A percentile compares a stretch with the other conserved stretches of the same genome.
Conservation (phyloP, 2,888 invertebrate species). For the Morinoia aosen region DNA sequence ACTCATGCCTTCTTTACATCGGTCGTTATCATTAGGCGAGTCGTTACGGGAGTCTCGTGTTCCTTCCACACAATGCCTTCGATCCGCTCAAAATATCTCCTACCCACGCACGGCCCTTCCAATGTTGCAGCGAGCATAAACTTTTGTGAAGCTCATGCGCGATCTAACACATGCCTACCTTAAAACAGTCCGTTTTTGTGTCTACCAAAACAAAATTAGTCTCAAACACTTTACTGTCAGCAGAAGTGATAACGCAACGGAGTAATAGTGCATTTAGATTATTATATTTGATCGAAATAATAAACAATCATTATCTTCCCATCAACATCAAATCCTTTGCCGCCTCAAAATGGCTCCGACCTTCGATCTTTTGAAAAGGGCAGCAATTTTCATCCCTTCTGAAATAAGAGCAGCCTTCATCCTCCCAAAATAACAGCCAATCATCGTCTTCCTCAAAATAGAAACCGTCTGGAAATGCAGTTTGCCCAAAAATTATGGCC, state of each 20-base stretch:
- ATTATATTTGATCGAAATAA: background rate
- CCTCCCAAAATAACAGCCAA: background rate
- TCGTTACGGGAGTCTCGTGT: background rate
- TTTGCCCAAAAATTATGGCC: background rate
- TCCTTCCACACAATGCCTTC: background rate
- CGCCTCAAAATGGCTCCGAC: background rate
- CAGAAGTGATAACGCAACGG: background rate
- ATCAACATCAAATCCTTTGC: background rate
- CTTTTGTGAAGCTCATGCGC: background rate
- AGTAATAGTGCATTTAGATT: background rate
- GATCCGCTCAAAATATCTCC: constrained; percentile 1
- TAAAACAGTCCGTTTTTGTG: background rate
- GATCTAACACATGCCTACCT: background rate
- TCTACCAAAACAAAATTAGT: background rate
- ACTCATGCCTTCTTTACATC: background rate
- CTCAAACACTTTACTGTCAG: background rate
- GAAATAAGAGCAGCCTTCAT: background rate
- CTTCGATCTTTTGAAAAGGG: background rate
- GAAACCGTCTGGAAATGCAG: background rate
- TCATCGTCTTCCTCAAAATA: background rate
- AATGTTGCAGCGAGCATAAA: background rate
- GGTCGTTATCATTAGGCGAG: background rate
- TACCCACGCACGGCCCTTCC: background rate
- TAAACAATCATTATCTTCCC: background rate
- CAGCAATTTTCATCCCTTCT: background rate